Evolutionary conservation across 2,888 invertebrate genomes (phyloP), one percentile per base, ranked within the genome.

Genomic region (Nephrotoma appendiculata): DNA sequence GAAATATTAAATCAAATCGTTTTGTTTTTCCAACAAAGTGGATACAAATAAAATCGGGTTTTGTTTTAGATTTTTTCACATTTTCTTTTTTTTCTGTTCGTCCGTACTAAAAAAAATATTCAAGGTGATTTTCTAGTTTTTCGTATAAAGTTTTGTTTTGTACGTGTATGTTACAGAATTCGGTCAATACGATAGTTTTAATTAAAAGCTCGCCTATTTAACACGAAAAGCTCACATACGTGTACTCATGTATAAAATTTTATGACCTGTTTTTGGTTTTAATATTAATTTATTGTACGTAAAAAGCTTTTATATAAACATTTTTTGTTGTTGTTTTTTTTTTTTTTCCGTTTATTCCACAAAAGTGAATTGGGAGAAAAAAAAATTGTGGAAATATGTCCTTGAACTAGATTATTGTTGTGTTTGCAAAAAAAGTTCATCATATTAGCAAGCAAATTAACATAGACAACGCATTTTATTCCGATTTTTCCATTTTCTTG

Each of bases 381-480:
- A 83, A 19, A 83, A 83, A 7, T 84, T 84, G 84, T 41, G 42
- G 2, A 84, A 42, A 84, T 84, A 84, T 84, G 84, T 84, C 84
- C 84, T 84, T 84, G 84, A 84, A 84, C 84, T 84, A 84, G 84
- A 84, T 84, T 83, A 15, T 52, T 71, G 71, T 71, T 31, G 71
- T 71, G 71, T 31, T 71, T 31, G 31, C 71, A 71, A 71, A 71
- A 71, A 71, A 71, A 31, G 31, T 31, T 31, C 31, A 71, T 71
- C 71, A 31, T 57, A n/a, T n/a, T 52, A 52, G 19, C 57, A 19
- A 57, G 57, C 2, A 57, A 57, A 71, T 71, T 31, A 71, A 71
- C 71, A 71, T 31, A 71, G 71, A 71, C 71, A 71, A 71, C 71
- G 71, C 31, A 31, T 84, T 84, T 84, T 1, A 42, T 84, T 2